Conservation (phyloP, 2,113 vertebrate species). For the Centropus bengalensis region DNA sequence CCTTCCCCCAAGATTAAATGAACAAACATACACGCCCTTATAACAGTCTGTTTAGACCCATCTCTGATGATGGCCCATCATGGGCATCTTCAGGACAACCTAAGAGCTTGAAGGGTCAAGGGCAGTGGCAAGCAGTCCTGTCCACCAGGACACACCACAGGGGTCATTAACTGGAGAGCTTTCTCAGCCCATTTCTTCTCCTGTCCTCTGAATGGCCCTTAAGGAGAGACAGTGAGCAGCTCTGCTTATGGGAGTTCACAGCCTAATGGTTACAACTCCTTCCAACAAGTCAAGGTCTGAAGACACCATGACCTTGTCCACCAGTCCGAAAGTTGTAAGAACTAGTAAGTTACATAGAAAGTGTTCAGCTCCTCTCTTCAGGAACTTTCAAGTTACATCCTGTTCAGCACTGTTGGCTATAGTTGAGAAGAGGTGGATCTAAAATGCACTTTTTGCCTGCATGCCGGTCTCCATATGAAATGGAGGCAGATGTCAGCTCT, state of each 20-base stretch:
- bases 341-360: not conserved
- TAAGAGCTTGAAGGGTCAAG: not conserved
- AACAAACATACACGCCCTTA: too few species aligned
- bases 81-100: fast-evolving
- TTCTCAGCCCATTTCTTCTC: not conserved
- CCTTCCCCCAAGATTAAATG: too few species aligned
- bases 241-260: not conserved
- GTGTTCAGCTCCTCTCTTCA: not conserved
- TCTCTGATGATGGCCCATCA: fast-evolving
- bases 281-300: not conserved
- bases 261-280: not conserved
- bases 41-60: not conserved
- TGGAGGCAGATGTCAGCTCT: not conserved
- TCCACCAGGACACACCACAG: not conserved
- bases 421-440: not conserved
- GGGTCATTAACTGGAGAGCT: not conserved
- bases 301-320: not conserved
- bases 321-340: not conserved
- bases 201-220: not conserved
- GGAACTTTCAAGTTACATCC: not conserved
- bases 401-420: not conserved
- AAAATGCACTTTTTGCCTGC: not conserved
- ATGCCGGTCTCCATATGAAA: not conserved
- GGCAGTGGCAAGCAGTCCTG: not conserved
- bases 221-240: not conserved